Evolutionary conservation across 1,140 invertebrate species (phyloP).

Genomic region (Branchinecta lindahli): DNA sequence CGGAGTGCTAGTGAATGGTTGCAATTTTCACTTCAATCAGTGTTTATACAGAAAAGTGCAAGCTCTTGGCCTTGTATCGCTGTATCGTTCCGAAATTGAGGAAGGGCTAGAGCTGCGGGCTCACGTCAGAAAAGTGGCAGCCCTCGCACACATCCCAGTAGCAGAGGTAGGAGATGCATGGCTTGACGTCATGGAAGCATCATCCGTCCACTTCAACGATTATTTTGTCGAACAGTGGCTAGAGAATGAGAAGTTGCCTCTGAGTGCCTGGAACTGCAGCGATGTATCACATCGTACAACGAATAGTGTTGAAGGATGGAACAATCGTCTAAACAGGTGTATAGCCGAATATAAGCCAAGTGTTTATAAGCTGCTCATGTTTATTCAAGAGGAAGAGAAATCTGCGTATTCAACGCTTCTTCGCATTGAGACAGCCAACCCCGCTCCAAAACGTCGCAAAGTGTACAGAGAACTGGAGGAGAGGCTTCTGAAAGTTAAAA

Average conservation of each 20-base stretch:
- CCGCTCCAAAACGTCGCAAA: no score
- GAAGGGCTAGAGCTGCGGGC: background rate
- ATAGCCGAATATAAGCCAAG: background rate
- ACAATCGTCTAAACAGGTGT: constrained; percentile 5
- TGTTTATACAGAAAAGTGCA: constrained; percentile 4
- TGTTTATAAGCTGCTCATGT: constrained; percentile 5
- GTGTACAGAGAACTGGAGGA: no score
- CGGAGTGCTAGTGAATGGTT: background rate
- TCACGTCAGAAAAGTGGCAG: constrained; percentile 1
- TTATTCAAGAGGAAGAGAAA: constrained; percentile 1
- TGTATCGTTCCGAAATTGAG: background rate
- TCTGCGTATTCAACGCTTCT: no score
- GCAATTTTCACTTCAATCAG: constrained; percentile 6
- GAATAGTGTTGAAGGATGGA: no score
- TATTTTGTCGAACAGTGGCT: constrained; percentile 1
- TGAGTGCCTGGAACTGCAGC: constrained; percentile 4
- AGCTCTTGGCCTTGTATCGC: constrained; percentile 7
- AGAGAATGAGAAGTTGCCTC: constrained; percentile 9
- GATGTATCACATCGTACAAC: no score
- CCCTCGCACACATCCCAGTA: constrained; percentile 6
- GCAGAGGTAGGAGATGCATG: background rate
- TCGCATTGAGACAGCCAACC: no score
- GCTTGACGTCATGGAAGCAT: background rate
- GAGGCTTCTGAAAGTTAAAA: background rate
- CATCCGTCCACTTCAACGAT: constrained; percentile 1